A percentile compares a stretch with the other conserved stretches of the same genome.
Evolutionary conservation across 2,888 invertebrate genomes (phyloP).

Genomic region (Pecten maximus): DNA sequence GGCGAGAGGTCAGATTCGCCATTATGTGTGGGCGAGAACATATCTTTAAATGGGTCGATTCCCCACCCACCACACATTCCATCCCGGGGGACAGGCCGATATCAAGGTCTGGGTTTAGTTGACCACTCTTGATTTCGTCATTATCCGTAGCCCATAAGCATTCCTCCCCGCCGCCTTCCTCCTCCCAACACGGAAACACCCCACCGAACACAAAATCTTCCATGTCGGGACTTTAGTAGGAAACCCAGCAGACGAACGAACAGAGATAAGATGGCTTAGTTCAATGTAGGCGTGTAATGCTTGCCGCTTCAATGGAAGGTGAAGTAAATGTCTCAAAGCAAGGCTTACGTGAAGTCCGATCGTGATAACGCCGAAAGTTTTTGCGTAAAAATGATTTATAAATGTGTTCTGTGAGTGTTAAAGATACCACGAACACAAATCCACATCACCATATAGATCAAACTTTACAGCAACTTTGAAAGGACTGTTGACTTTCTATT

Average conservation of each 20-base stretch:
- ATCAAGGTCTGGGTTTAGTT: neutral
- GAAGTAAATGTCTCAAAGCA: too few relatives aligned
- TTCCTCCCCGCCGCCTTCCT: conserved; percentile 12
- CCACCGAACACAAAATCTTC: neutral
- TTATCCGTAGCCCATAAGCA: neutral
- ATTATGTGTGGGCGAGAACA: neutral
- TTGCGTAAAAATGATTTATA: too few relatives aligned
- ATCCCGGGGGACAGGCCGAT: neutral
- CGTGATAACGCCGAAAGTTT: too few relatives aligned
- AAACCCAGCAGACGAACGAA: too few relatives aligned
- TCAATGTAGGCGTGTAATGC: neutral
- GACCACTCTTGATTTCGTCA: neutral
- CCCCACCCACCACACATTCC: neutral
- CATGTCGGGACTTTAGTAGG: neutral
- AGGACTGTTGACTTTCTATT: neutral
- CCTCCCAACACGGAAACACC: neutral
- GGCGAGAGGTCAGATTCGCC: too few relatives aligned
- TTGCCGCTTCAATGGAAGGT: too few relatives aligned
- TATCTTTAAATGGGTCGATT: neutral
- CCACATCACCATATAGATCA: neutral
- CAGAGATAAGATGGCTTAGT: too few relatives aligned
- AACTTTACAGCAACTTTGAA: neutral
- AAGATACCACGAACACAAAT: neutral
- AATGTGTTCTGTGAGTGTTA: too few relatives aligned
- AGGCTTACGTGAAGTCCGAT: neutral